Percentiles rank a stretch among this genome's conserved stretches.
phyloP scores from a whole-genome alignment of 2,888 invertebrate genomes.

The Callosobruchus maculatus region DNA sequence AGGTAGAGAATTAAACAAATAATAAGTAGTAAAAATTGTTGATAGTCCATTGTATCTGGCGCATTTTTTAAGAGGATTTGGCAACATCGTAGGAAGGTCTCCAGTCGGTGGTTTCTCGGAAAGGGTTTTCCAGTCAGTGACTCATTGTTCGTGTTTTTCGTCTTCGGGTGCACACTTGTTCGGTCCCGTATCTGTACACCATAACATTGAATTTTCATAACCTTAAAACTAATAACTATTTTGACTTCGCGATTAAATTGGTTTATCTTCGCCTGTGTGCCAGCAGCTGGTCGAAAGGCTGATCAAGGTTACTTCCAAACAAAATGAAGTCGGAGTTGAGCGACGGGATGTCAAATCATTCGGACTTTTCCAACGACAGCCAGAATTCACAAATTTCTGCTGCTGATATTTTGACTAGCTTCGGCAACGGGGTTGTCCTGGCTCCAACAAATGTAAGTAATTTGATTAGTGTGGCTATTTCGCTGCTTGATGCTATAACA shows the following conservation, averaged over 20 bases:
- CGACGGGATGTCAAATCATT: slow-evolving; percentile 47
- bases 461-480: background rate
- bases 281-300: slow-evolving; percentile 7
- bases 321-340: slow-evolving; percentile 47
- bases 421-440: slow-evolving; percentile 39
- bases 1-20: too few species aligned
- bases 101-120: slow-evolving; percentile 12
- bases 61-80: background rate
- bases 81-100: background rate
- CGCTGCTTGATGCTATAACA: background rate
- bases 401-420: slow-evolving; percentile 41
- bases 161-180: background rate
- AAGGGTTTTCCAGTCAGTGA: slow-evolving; percentile 47
- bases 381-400: slow-evolving; percentile 47
- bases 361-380: slow-evolving; percentile 48
- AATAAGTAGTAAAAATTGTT: too few species aligned
- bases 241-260: slow-evolving; percentile 21
- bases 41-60: too few species aligned
- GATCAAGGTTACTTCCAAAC: slow-evolving; percentile 31
- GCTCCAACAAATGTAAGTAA: slow-evolving; percentile 41
- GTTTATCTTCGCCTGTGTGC: slow-evolving; percentile 13
- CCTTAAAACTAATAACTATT: slow-evolving; percentile 3
- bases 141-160: slow-evolving; percentile 39
- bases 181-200: background rate
- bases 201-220: background rate